Evolutionary conservation across 2,888 invertebrate genomes (phyloP).

Genomic region (Eilema caniola): DNA sequence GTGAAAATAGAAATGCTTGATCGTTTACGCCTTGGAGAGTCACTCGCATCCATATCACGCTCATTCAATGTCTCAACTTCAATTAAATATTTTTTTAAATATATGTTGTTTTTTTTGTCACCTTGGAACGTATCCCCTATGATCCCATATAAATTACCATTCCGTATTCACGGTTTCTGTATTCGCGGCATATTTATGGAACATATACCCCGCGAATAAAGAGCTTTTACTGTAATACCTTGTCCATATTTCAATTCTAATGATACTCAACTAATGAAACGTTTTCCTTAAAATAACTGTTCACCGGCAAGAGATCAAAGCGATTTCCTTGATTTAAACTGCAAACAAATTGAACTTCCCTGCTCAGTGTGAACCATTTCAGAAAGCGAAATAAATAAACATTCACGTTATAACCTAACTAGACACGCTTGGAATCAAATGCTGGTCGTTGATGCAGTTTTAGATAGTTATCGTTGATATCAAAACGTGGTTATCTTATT

Average conservation of each 20-base stretch:
- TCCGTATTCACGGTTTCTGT: too few species aligned
- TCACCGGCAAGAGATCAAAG: constrained; percentile 38
- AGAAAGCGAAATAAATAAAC: constrained; percentile 38
- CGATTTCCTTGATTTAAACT: constrained; percentile 14
- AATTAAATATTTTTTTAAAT: too few species aligned
- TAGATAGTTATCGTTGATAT: neutral
- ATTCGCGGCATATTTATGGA: too few species aligned
- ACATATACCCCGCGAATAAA: too few species aligned
- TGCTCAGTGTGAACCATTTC: constrained; percentile 33
- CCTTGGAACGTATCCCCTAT: too few species aligned
- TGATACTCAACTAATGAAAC: constrained; percentile 26
- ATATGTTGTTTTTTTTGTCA: too few species aligned
- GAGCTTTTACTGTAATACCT: too few species aligned
- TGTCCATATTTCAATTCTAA: constrained; percentile 7
- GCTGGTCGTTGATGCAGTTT: constrained; percentile 5
- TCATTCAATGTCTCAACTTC: too few species aligned
- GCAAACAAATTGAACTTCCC: constrained; percentile 33
- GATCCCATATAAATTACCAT: too few species aligned
- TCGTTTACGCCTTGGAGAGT: too few species aligned
- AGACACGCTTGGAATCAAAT: constrained; percentile 14
- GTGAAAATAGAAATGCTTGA: too few species aligned
- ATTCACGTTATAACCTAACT: constrained; percentile 14
- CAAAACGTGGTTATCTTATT: neutral
- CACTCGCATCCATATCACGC: too few species aligned
- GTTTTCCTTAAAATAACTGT: constrained; percentile 32